phyloP scores from a whole-genome alignment of 2,113 vertebrate species.

The Barbus barbus region DNA sequence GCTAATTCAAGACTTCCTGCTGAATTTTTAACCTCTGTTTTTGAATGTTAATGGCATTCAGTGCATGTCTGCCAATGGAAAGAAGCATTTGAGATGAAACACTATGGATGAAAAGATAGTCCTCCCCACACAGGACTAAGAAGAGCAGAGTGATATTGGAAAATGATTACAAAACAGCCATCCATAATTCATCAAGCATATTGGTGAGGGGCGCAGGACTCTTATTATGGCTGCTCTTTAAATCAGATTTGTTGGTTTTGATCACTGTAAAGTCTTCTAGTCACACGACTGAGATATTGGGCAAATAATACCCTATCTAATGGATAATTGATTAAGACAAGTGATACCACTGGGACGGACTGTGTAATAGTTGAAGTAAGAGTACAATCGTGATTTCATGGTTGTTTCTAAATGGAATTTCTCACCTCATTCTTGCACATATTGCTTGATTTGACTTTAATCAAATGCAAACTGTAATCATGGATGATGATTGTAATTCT shows the following conservation, averaged over 20 bases:
- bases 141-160: conserved; percentile 70
- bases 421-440: background rate
- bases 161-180: conserved; percentile 78
- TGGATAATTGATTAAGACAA: conserved; percentile 76
- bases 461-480: background rate
- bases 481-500: background rate
- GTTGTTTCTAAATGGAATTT: conserved; percentile 30
- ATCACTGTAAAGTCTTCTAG: conserved; percentile 75
- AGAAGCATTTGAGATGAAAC: conserved; percentile 20
- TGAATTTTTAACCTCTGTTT: conserved; percentile 45
- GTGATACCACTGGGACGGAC: conserved; percentile 69
- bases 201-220: conserved; percentile 71
- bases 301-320: conserved; percentile 75
- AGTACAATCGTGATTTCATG: conserved; percentile 29
- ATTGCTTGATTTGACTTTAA: background rate
- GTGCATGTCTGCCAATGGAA: conserved; percentile 9
- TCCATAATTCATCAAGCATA: conserved; percentile 79
- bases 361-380: conserved; percentile 45
- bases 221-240: conserved; percentile 76
- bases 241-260: conserved; percentile 81
- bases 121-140: conserved; percentile 50
- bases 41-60: conserved; percentile 31
- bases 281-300: conserved; percentile 74
- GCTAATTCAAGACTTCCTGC: conserved; percentile 42
- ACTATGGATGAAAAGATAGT: conserved; percentile 34